A percentile compares a stretch with the other conserved stretches of the same genome.
phyloP scores from a whole-genome alignment of 1,140 invertebrate species.

The Spodoptera frugiperda region DNA sequence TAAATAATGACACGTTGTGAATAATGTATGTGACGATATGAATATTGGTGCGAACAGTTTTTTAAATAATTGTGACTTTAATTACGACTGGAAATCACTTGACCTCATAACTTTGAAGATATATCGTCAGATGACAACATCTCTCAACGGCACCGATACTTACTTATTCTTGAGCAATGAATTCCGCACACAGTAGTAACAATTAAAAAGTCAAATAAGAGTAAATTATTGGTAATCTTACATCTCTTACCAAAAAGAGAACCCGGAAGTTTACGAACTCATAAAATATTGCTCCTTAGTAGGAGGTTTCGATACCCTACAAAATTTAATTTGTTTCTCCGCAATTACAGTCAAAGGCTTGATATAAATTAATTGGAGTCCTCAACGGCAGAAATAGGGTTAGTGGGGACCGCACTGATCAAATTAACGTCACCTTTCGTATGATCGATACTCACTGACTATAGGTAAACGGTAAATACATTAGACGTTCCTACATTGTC shows the following conservation, averaged over 20 bases:
- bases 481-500: neutral
- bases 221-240: neutral
- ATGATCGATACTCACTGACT: neutral
- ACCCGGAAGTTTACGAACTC: neutral
- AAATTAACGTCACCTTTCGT: constrained; percentile 5
- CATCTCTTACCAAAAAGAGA: neutral
- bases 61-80: constrained; percentile 41
- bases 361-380: constrained; percentile 14
- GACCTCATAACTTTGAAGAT: constrained; percentile 45
- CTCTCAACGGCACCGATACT: constrained; percentile 1
- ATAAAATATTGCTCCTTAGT: neutral
- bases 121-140: constrained; percentile 29
- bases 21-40: constrained; percentile 33
- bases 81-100: constrained; percentile 46
- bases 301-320: neutral
- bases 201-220: neutral
- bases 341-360: constrained; percentile 9
- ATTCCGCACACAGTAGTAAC: neutral
- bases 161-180: neutral
- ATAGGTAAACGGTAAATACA: neutral
- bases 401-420: neutral
- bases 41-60: constrained; percentile 45
- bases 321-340: constrained; percentile 6
- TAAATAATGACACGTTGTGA: constrained; percentile 56
- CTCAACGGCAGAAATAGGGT: constrained; percentile 8